phyloP scores from a whole-genome alignment of 37 sponge, comb jelly and placozoan genomes.

The Cliona cf. orientalis region DNA sequence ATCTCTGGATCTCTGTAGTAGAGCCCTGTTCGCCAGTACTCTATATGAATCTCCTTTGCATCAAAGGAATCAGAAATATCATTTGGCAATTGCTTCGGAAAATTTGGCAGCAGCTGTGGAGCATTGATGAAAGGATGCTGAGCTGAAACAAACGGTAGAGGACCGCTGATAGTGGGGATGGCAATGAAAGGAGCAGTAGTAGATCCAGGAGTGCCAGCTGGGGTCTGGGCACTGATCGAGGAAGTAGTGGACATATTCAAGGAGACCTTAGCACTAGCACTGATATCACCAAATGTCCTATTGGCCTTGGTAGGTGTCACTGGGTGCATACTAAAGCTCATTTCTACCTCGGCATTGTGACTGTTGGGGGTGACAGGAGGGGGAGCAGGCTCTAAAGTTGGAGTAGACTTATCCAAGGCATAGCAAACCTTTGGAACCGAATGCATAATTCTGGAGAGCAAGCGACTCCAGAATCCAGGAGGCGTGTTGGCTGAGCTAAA shows the following conservation, averaged over 20 bases:
- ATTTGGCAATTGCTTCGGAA: constrained; percentile 8
- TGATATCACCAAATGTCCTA: neutral
- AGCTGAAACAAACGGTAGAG: neutral
- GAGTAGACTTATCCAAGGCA: constrained; percentile 38
- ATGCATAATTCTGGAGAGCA: constrained; percentile 83
- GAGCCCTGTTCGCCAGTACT: constrained; percentile 76
- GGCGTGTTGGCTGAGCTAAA: constrained; percentile 61
- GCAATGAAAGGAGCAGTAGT: neutral
- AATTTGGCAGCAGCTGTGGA: constrained; percentile 30
- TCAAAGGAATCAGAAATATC: neutral
- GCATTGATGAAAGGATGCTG: neutral
- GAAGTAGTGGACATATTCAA: neutral
- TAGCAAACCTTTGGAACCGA: constrained; percentile 35
- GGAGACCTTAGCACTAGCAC: too few species aligned
- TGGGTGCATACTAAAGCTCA: too few species aligned
- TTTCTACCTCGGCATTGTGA: too few species aligned
- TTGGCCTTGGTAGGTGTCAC: too few species aligned
- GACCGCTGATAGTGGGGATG: constrained; percentile 22
- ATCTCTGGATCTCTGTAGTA: constrained; percentile 52
- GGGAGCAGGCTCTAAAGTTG: too few species aligned
- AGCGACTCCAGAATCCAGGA: constrained; percentile 91
- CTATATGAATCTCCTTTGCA: constrained; percentile 19
- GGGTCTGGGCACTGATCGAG: too few species aligned
- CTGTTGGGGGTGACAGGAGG: too few species aligned
- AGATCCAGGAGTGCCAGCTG: neutral